Percentiles rank a stretch among this genome's conserved stretches.
These are phyloP conservation scores for Taenaris catops DNA, from an alignment of 2,888 invertebrate species.

Conservation along the genomic window DNA sequence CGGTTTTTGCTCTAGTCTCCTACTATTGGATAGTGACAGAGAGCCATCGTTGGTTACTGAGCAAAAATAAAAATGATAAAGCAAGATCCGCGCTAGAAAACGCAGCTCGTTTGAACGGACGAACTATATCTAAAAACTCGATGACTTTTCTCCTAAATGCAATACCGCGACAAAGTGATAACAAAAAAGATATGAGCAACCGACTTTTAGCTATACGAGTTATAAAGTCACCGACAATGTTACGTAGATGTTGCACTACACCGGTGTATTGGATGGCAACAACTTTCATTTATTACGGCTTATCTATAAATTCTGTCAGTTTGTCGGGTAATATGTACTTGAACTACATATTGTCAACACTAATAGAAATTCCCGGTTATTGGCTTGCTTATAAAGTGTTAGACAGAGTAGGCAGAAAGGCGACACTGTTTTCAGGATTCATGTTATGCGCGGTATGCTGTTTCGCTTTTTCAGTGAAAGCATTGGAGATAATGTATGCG, in stretches of 20 bases:
- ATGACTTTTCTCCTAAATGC: conserved; percentile 52
- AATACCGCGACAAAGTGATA: conserved; percentile 39
- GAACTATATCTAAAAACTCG: conserved; percentile 63
- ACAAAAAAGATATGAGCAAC: conserved; percentile 27
- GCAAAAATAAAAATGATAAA: conserved; percentile 81
- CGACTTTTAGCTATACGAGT: conserved; percentile 54
- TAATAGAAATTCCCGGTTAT: conserved; percentile 87
- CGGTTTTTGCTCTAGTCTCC: conserved; percentile 81
- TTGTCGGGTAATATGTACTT: conserved; percentile 87
- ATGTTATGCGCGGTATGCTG: conserved; percentile 71
- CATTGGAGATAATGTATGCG: too few species aligned
- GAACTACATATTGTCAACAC: conserved; percentile 84
- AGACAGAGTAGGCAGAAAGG: conserved; percentile 79
- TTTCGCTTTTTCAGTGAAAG: conserved; percentile 69
- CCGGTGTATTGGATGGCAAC: conserved; percentile 90
- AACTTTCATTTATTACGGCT: conserved; percentile 88
- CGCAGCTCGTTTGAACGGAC: conserved; percentile 82
- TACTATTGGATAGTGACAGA: conserved; percentile 86
- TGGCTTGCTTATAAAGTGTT: conserved; percentile 81
- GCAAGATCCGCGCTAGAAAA: conserved; percentile 80
- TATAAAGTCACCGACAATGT: conserved; percentile 71
- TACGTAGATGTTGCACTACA: conserved; percentile 82
- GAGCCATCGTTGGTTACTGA: conserved; percentile 87
- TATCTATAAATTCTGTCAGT: conserved; percentile 87
- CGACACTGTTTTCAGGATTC: conserved; percentile 54